A percentile compares a stretch with the other conserved stretches of the same genome.
phyloP scores from a whole-genome alignment of 2,113 vertebrate species.

The Australoheros scitulus region DNA sequence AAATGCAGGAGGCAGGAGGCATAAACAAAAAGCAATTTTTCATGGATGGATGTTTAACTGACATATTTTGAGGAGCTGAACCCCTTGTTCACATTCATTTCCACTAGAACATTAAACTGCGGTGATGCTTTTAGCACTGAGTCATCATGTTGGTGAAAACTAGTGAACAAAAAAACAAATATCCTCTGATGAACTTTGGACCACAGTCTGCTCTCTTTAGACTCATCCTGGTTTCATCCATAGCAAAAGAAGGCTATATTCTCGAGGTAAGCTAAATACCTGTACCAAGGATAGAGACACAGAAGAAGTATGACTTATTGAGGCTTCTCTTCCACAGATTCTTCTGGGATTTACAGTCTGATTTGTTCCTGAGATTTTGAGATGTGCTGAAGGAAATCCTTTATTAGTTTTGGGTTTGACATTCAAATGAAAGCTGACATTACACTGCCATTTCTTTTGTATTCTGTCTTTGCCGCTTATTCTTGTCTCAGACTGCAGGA shows the following conservation, averaged over 20 bases:
- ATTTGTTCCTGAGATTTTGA: constrained; percentile 35
- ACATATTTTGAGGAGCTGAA: no score
- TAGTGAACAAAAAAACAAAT: neutral
- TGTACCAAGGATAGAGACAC: neutral
- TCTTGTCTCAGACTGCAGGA: constrained; percentile 42
- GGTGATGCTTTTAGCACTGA: neutral
- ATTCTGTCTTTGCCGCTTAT: constrained; percentile 46
- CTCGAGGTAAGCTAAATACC: neutral
- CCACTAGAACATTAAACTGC: no score
- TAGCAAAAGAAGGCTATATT: neutral
- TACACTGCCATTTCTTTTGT: constrained; percentile 33
- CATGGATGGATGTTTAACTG: no score
- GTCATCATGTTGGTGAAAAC: neutral
- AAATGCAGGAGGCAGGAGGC: no score
- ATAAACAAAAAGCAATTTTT: no score
- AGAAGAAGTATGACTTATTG: neutral
- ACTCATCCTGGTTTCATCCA: neutral
- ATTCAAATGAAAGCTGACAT: constrained; percentile 39
- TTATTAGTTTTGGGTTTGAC: constrained; percentile 51
- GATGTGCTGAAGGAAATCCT: constrained; percentile 41
- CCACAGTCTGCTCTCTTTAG: neutral
- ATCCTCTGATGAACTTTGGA: neutral
- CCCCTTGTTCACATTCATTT: no score
- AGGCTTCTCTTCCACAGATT: neutral
- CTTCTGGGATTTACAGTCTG: constrained; percentile 34